phyloP scores from a whole-genome alignment of 2,888 invertebrate genomes.

The Amphipyra tragopoginis region DNA sequence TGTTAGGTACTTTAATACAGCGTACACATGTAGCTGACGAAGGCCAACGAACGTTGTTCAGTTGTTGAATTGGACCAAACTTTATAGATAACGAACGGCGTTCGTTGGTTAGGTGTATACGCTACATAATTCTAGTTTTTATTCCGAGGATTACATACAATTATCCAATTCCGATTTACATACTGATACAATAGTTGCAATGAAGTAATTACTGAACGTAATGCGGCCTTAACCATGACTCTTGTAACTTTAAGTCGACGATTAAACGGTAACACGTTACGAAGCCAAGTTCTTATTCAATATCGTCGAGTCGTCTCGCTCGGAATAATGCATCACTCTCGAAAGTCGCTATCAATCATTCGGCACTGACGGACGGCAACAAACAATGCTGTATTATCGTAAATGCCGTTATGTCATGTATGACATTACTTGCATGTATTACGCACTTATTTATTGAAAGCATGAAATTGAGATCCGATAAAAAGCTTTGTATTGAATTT shows the following conservation, averaged over 20 bases:
- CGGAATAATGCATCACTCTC: slow-evolving; percentile 58
- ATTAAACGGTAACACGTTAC: slow-evolving; percentile 33
- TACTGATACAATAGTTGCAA: slow-evolving; percentile 5
- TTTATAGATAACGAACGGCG: no score
- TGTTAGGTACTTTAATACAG: slow-evolving; percentile 21
- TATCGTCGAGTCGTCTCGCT: slow-evolving; percentile 29
- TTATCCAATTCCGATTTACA: slow-evolving; percentile 30
- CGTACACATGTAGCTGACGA: no score
- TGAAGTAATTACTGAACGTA: slow-evolving; percentile 16
- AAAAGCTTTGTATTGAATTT: slow-evolving; percentile 25
- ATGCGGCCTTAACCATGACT: slow-evolving; percentile 29
- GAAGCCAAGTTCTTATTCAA: slow-evolving; percentile 51
- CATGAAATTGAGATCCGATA: slow-evolving; percentile 45
- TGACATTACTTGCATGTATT: slow-evolving; percentile 45
- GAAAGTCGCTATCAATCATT: slow-evolving; percentile 66
- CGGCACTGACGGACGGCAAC: slow-evolving; percentile 43
- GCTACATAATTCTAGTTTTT: slow-evolving; percentile 16
- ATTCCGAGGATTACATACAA: slow-evolving; percentile 17
- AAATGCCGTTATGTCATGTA: slow-evolving; percentile 61
- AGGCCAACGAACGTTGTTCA: no score
- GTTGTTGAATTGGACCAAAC: no score
- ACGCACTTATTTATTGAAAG: slow-evolving; percentile 43
- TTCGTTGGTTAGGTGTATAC: no score
- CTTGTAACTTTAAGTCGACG: slow-evolving; percentile 16
- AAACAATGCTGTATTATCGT: slow-evolving; percentile 64